Percentiles rank a stretch among this genome's conserved stretches.
Evolutionary conservation across 2,797 vertebrate genomes (phyloP).

Genomic region (Sciaenops ocellatus): DNA sequence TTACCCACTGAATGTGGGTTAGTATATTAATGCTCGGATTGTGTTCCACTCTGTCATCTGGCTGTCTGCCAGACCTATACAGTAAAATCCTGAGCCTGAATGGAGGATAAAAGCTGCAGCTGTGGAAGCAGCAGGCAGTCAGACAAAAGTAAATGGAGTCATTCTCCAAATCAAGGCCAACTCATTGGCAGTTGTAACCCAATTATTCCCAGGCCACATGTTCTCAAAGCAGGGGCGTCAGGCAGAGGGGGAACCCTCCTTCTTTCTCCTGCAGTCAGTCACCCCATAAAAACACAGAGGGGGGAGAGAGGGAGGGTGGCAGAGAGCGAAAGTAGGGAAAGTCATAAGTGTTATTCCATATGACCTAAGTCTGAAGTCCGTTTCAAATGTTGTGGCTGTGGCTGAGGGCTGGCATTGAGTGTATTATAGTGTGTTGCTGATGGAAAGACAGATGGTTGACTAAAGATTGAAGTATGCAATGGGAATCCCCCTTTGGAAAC

Average conservation of each 20-base stretch:
- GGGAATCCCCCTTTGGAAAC: constrained; percentile 5
- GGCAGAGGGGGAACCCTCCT: constrained; percentile 62
- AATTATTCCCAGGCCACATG: constrained; percentile 76
- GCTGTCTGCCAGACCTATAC: constrained; percentile 56
- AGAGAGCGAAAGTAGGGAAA: constrained; percentile 34
- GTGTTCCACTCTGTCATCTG: constrained; percentile 60
- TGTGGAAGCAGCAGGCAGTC: constrained; percentile 67
- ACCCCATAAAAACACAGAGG: constrained; percentile 52
- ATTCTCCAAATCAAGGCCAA: constrained; percentile 72
- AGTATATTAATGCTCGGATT: constrained; percentile 20
- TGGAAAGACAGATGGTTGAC: constrained; percentile 27
- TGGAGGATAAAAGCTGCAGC: constrained; percentile 68
- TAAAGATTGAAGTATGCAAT: neutral
- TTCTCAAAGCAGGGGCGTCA: constrained; percentile 52
- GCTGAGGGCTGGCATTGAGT: neutral
- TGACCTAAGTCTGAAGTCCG: constrained; percentile 38
- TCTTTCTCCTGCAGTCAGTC: constrained; percentile 48
- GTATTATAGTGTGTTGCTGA: neutral
- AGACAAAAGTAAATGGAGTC: constrained; percentile 74
- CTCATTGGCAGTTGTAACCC: constrained; percentile 69
- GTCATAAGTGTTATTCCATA: constrained; percentile 56
- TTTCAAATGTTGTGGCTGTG: constrained; percentile 48
- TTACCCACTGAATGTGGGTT: constrained; percentile 35
- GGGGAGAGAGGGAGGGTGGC: constrained; percentile 4
- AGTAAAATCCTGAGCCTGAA: constrained; percentile 52